These are phyloP conservation scores for Exaiptasia diaphana DNA, from an alignment of 64 coral and sea anemone genomes.

Conservation along the genomic window DNA sequence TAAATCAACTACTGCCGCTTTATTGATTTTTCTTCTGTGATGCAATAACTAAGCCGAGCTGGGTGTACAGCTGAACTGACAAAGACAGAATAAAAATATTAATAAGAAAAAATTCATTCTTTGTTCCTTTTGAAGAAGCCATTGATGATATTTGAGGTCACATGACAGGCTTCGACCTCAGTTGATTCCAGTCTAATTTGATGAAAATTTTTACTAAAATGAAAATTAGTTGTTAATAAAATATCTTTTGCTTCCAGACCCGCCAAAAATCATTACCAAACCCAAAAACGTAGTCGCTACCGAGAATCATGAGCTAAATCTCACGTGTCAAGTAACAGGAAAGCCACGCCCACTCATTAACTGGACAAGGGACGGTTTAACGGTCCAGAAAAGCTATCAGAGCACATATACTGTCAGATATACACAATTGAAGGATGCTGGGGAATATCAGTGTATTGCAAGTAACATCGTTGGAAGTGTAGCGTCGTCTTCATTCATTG, in stretches of 20 bases:
- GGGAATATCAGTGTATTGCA: constrained; percentile 5
- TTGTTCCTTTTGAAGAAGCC: background rate
- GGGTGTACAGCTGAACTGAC: background rate
- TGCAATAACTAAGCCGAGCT: background rate
- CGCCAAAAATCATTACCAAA: background rate
- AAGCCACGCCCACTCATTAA: background rate
- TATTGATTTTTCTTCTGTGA: background rate
- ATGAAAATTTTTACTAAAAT: background rate
- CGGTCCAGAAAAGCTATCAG: background rate
- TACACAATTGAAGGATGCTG: background rate
- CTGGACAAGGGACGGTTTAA: background rate
- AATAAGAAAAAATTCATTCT: background rate
- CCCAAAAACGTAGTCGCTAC: background rate
- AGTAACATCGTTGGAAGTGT: background rate
- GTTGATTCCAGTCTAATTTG: background rate
- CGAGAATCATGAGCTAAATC: background rate
- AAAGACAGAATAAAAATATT: background rate
- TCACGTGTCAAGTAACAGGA: background rate
- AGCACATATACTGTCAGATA: background rate
- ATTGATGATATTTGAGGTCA: background rate
- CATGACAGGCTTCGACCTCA: background rate
- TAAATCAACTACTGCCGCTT: background rate
- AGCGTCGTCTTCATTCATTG: background rate
- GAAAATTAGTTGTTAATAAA: background rate
- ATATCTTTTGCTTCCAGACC: background rate